Base-by-base conservation (phyloP, 2,113 vertebrate species). In the Syrmaticus mikado region DNA sequence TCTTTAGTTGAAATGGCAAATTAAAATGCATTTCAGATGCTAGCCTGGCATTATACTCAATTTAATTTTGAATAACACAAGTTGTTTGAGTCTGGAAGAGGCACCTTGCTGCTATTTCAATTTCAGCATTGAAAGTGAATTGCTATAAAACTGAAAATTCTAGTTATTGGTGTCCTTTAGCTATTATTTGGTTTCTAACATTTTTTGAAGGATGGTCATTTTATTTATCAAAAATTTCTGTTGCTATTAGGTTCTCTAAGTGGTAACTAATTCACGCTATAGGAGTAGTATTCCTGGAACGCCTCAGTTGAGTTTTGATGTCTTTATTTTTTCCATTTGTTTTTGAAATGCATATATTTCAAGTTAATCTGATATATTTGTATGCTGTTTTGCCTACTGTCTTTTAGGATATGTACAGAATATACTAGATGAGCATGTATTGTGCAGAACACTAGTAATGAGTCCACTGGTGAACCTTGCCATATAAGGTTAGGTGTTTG, bases 51-150 rank as follows among this genome's bases (percentile, higher is more conserved):
- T 93, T 87, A 28, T 24, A 24, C 11, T 80, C 43, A 52, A 28
- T 76, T 90, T 87, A 83, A 71, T 88, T 85, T 83, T 90, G 76
- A 77, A 65, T 83, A 74, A 64, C 76, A 17, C 5, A 70, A 48
- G 5, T 78, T n/a, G 8, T 86, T 61, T 92, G 19, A 67, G 21
- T 55, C 21, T 76, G 57, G 28, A 81, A 77, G 41, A 64, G 32
- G 6, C 25, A 77, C 25, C 45, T 91, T 67, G 32, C 38, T 75
- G 38, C 46, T 81, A 32, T 85, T 87, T 90, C 57, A 78, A 21
- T 72, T 86, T 85, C 50, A 74, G 17, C 46, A 71, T 40, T 77
- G 50, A 67, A 66, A 93, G 4, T 2, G 58, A 81, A 83, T 80
- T 75, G 19, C 38, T 87, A 25, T 40, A 74, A 52, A 89, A 89